Evolutionary conservation across 2,888 invertebrate species (phyloP).

Genomic region (Dynastes tityus): DNA sequence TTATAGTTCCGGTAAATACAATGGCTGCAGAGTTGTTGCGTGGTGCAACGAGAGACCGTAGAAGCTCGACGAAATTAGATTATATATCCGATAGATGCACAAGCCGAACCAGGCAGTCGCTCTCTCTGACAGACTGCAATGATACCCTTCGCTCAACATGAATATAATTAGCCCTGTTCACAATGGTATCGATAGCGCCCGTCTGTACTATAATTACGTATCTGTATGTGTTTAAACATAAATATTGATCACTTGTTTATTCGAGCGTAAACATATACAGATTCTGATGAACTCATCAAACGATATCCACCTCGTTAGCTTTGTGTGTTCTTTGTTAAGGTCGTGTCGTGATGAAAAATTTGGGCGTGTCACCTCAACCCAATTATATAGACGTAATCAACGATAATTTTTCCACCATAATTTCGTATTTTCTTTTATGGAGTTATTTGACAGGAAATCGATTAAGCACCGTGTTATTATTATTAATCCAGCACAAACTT

Average conservation of each 20-base stretch:
- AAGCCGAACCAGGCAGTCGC: not conserved
- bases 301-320: too few relatives aligned
- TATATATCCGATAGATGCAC: conserved; percentile 23
- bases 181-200: conserved; percentile 3
- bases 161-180: conserved; percentile 43
- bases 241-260: conserved; percentile 1
- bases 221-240: not conserved
- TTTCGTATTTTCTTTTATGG: too few relatives aligned
- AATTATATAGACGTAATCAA: too few relatives aligned
- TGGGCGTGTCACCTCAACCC: too few relatives aligned
- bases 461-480: too few relatives aligned
- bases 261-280: not conserved
- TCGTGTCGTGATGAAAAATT: too few relatives aligned
- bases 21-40: not conserved
- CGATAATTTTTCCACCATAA: too few relatives aligned
- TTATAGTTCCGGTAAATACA: conserved; percentile 23
- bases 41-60: conserved; percentile 11
- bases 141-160: conserved; percentile 24
- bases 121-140: conserved; percentile 24
- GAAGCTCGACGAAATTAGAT: conserved; percentile 36
- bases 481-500: too few relatives aligned
- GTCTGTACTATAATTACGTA: conserved; percentile 19
- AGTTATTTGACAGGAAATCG: too few relatives aligned
- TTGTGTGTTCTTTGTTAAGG: too few relatives aligned
- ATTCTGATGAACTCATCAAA: not conserved